Conservation (phyloP, 2,113 vertebrate species). For the Prionailurus viverrinus region DNA sequence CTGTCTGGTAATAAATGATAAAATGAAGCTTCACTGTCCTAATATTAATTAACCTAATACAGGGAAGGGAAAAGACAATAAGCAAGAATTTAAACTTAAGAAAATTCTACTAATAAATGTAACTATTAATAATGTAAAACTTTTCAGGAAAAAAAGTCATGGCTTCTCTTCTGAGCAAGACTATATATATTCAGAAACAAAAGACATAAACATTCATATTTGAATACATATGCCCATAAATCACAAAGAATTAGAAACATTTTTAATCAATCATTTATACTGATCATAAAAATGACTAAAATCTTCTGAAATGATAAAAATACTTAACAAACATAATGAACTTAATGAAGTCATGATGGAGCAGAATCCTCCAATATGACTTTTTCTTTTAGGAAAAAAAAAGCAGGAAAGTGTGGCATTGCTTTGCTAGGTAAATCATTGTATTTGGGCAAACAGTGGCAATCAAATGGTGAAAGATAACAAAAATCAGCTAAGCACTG, state of each 20-base stretch:
- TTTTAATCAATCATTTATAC: slow-evolving; percentile 48
- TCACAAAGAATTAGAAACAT: neutral
- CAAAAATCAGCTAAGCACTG: slow-evolving; percentile 1
- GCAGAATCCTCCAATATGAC: neutral
- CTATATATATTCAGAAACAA: slow-evolving; percentile 4
- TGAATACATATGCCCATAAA: neutral
- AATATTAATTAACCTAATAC: neutral
- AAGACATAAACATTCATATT: neutral
- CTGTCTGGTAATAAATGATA: slow-evolving; percentile 11
- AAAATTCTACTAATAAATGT: slow-evolving; percentile 37
- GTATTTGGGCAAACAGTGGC: neutral
- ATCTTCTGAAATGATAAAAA: slow-evolving; percentile 38
- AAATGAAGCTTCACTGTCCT: neutral
- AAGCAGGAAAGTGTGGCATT: neutral
- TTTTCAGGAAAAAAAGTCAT: slow-evolving; percentile 38
- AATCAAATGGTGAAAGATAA: slow-evolving; percentile 40
- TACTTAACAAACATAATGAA: slow-evolving; percentile 38
- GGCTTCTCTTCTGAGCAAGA: slow-evolving; percentile 21
- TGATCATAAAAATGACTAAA: slow-evolving; percentile 36
- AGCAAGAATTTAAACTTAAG: slow-evolving; percentile 17
- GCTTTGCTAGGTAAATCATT: slow-evolving; percentile 5
- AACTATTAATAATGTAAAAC: neutral
- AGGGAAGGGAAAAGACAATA: neutral
- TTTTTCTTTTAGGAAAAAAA: slow-evolving; percentile 45
- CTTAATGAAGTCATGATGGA: neutral